Evolutionary conservation across 2,888 invertebrate species (phyloP), one percentile per base, ranked within the genome.

Genomic region (Oscheius onirici): DNA sequence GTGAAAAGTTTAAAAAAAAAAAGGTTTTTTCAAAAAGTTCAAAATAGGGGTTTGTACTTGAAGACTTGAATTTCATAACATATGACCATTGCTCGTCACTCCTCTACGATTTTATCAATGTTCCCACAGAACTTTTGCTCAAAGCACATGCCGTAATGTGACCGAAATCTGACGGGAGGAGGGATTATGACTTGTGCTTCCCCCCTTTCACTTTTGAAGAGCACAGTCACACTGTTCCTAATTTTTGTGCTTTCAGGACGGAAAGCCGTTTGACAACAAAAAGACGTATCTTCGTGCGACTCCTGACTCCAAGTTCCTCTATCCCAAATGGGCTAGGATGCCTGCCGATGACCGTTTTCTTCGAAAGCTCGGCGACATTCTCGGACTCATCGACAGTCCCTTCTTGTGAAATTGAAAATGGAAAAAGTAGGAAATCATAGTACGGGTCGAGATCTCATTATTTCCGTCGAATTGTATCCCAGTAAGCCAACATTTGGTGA

Each of bases 401-500:
- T 17, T 60, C 41, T 60, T 60, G 41, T 60, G 41, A 41, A 58
- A 55, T 55, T n/a, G 17, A 52, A 2, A 58, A 20, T 10, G 3
- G 11, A 2, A 40, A 17, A 2, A 58, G 41, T 13, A 13, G 41
- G 20, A 40, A 58, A 20, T 40, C 17, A 17, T 41, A 20, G 10
- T 22, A 34, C 34, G n/a, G 13, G 24, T 58, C 58, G 8, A 40
- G n/a, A 8, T 40, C 58, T 41, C 58, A 17, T n/a, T 57, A 5
- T 57, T n/a, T 58, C 13, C 17, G 41, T n/a, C n/a, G n/a, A n/a
- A n/a, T n/a, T 58, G n/a, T 43, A 11, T 26, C 17, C 46, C 44
- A 63, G 63, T 34, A 34, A 34, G 8, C 63, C 49, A 63, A 63
- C 49, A 61, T 61, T 61, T 61, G 61, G 61, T 61, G 40, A 41